phyloP scores from a whole-genome alignment of 2,113 vertebrate genomes.

The Tupaia chinensis region DNA sequence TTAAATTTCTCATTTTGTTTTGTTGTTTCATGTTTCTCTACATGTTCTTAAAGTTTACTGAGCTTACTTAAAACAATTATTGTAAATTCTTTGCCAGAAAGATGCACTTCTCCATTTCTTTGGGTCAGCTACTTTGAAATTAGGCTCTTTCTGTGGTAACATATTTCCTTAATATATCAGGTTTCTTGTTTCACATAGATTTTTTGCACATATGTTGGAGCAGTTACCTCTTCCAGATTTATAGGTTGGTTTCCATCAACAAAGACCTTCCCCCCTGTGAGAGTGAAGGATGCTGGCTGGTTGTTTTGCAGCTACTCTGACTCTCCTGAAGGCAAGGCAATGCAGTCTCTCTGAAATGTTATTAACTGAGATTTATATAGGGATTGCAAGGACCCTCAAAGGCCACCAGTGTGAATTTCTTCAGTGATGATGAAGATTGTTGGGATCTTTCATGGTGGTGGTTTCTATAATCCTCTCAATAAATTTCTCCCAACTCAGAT shows the following conservation, averaged over 20 bases:
- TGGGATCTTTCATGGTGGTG: background rate
- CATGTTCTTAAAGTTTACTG: background rate
- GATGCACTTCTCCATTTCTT: background rate
- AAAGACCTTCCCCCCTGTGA: background rate
- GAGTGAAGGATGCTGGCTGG: background rate
- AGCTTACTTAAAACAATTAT: background rate
- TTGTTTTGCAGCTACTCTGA: background rate
- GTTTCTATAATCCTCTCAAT: background rate
- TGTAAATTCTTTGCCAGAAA: background rate
- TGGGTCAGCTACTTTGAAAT: no score
- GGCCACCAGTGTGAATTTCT: background rate
- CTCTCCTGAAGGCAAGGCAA: background rate
- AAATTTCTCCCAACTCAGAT: background rate
- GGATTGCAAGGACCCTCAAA: background rate
- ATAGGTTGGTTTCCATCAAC: background rate
- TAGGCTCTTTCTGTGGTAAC: background rate
- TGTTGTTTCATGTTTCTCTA: background rate
- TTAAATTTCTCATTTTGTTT: background rate
- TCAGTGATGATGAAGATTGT: background rate
- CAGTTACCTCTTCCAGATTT: background rate
- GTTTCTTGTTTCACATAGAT: background rate
- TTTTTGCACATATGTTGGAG: background rate
- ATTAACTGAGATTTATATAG: no score
- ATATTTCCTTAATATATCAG: background rate
- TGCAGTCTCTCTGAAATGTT: no score